Conservation (phyloP, 2,797 vertebrate genomes). For the Arremon brunneinucha region DNA sequence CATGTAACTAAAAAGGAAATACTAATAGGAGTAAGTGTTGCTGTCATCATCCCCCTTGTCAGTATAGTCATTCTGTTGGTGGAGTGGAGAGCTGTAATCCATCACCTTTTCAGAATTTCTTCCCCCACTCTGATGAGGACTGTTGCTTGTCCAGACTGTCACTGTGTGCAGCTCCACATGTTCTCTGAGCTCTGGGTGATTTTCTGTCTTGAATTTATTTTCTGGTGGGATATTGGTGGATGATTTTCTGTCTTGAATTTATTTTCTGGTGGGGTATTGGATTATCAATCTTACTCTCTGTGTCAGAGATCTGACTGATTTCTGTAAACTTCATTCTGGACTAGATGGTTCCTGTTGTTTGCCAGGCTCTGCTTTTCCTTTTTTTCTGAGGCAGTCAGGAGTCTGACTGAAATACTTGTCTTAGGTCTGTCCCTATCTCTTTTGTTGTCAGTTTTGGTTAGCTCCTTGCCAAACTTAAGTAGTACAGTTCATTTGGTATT, state of each 20-base stretch:
- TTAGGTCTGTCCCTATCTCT: not conserved
- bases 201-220: too few relatives aligned
- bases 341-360: not conserved
- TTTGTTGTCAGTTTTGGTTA: not conserved
- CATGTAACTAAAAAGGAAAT: not conserved
- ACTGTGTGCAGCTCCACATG: not conserved
- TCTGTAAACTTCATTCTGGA: not conserved
- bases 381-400: not conserved
- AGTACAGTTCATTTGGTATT: not conserved
- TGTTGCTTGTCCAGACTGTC: not conserved
- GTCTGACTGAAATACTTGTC: not conserved
- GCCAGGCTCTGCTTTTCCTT: not conserved
- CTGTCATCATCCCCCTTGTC: not conserved
- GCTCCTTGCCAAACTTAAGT: not conserved
- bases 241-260: not conserved
- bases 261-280: slow-evolving; percentile 10
- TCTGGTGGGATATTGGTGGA: not conserved
- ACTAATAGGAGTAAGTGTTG: not conserved
- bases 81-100: not conserved
- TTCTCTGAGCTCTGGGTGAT: not conserved
- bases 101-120: not conserved
- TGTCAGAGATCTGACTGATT: not conserved
- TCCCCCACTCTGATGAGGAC: not conserved
- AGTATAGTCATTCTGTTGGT: not conserved
- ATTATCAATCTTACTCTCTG: not conserved